Conservation (phyloP, 2,888 invertebrate species). For the Thysanoteuthis rhombus region DNA sequence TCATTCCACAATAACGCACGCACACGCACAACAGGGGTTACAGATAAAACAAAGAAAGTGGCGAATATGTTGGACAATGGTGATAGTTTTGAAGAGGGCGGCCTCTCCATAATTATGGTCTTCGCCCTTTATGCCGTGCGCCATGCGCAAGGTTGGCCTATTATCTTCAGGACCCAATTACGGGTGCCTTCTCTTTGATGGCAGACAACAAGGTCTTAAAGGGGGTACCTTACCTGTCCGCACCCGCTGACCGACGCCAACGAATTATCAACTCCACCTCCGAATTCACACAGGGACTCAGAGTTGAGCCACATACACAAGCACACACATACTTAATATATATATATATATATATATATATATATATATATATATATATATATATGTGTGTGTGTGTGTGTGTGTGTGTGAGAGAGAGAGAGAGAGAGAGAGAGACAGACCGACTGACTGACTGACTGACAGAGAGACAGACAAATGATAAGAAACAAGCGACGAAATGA, state of each 20-base stretch:
- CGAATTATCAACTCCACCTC: neutral
- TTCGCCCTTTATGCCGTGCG: neutral
- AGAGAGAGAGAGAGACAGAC: neutral
- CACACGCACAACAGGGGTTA: neutral
- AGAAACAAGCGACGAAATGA: neutral
- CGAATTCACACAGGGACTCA: neutral
- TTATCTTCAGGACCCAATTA: conserved; percentile 12
- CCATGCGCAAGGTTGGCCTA: neutral
- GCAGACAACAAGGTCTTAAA: neutral
- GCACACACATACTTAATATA: neutral
- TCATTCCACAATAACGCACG: neutral
- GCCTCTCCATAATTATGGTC: neutral
- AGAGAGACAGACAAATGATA: neutral
- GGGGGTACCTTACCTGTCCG: neutral
- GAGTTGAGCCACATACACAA: neutral
- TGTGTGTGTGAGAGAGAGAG: neutral
- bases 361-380: neutral
- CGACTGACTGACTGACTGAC: too few relatives aligned
- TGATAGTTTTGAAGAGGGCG: conserved; percentile 12
- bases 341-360: neutral
- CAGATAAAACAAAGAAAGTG: neutral
- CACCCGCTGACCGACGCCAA: conserved; percentile 12
- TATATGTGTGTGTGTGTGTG: neutral
- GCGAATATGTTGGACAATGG: neutral
- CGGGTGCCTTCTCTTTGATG: conserved; percentile 12